Evolutionary conservation across 2,113 vertebrate genomes (phyloP).

Genomic region (Trogon melanurus): DNA sequence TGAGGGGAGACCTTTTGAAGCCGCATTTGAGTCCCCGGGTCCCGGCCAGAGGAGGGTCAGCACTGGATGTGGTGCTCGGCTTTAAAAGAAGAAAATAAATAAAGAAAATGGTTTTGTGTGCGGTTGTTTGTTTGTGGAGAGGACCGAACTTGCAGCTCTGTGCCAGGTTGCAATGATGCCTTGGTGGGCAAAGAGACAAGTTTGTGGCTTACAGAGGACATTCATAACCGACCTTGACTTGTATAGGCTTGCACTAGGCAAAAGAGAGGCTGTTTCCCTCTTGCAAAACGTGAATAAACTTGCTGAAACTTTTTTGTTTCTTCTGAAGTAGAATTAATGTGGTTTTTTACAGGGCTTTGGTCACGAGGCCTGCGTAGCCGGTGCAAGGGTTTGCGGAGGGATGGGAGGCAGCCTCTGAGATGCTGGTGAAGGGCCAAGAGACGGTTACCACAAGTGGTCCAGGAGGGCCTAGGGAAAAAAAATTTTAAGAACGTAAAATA

Average conservation of each 20-base stretch:
- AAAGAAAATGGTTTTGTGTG: background rate
- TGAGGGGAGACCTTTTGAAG: fast-evolving
- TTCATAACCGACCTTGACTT: background rate
- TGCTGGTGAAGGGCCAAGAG: fast-evolving
- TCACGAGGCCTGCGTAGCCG: fast-evolving
- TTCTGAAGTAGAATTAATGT: fast-evolving
- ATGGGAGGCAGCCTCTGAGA: too few species aligned
- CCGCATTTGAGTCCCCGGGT: fast-evolving
- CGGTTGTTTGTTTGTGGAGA: fast-evolving
- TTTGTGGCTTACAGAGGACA: background rate
- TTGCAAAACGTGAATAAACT: background rate
- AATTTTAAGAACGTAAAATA: background rate
- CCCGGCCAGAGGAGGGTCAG: background rate
- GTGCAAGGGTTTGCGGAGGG: background rate
- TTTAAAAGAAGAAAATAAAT: background rate
- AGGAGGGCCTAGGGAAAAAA: background rate
- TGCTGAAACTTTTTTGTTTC: background rate
- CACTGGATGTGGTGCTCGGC: background rate
- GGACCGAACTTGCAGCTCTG: fast-evolving
- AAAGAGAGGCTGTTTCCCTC: background rate
- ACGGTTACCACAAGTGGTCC: background rate
- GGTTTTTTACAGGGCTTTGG: background rate
- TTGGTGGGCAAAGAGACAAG: background rate
- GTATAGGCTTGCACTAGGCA: fast-evolving
- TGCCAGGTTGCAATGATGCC: background rate